phyloP scores from a whole-genome alignment of 2,113 vertebrate genomes.

The Amia ocellicauda region DNA sequence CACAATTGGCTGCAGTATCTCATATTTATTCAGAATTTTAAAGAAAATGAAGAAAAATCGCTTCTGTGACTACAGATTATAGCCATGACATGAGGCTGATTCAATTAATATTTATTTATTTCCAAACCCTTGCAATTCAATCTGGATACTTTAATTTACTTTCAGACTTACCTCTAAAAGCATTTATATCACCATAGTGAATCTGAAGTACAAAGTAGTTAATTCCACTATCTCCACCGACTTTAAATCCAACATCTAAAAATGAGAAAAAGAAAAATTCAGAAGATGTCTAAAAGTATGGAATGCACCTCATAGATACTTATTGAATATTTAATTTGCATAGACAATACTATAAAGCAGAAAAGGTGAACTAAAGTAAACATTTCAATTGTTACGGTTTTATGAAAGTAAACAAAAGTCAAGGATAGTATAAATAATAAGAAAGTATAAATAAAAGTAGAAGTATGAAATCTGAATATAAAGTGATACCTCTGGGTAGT shows the following conservation, averaged over 20 bases:
- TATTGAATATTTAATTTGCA: neutral
- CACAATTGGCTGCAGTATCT: conserved; percentile 3
- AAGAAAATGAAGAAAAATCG: neutral
- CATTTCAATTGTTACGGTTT: too few species aligned
- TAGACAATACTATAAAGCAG: neutral
- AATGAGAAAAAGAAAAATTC: conserved; percentile 28
- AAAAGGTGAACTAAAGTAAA: too few species aligned
- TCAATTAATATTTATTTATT: too few species aligned
- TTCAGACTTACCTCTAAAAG: conserved; percentile 78
- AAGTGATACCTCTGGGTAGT: conserved; percentile 79
- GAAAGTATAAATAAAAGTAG: too few species aligned
- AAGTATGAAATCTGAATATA: neutral
- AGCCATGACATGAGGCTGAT: too few species aligned
- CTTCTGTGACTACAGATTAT: neutral
- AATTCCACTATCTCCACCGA: conserved; percentile 78
- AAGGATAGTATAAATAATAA: too few species aligned
- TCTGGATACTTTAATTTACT: too few species aligned
- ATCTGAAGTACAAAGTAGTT: conserved; percentile 93
- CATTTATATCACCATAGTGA: conserved; percentile 85
- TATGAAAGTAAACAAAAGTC: too few species aligned
- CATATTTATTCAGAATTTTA: neutral
- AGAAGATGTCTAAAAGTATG: neutral
- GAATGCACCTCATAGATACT: neutral
- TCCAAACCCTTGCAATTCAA: too few species aligned
- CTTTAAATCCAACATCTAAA: conserved; percentile 91